Percentiles rank a stretch among this genome's conserved stretches.
These are phyloP conservation scores for Struthidea cinerea DNA, from an alignment of 2,113 vertebrate genomes.

Conservation along the genomic window DNA sequence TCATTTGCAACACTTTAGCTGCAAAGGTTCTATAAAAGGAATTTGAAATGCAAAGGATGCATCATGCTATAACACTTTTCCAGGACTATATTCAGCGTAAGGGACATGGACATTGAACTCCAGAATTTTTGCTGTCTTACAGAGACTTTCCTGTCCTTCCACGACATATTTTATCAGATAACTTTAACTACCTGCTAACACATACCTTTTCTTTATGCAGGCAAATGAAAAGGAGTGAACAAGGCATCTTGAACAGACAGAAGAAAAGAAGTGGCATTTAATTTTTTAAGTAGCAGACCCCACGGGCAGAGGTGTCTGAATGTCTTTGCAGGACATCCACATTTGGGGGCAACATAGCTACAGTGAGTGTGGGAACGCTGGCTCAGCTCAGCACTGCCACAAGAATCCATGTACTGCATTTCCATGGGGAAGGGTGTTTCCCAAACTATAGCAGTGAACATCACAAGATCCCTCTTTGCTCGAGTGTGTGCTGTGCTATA, in stretches of 20 bases:
- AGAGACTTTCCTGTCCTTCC: background rate
- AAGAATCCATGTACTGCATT: background rate
- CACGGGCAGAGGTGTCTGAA: background rate
- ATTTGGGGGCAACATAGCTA: background rate
- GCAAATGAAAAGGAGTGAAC: background rate
- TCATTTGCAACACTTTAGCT: background rate
- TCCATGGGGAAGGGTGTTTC: background rate
- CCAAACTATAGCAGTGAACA: background rate
- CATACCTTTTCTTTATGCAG: background rate
- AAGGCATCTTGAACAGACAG: background rate
- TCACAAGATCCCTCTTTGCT: background rate
- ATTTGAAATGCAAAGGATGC: background rate
- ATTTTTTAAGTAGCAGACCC: background rate
- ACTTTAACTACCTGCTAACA: background rate
- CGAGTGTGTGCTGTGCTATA: background rate
- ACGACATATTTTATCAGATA: background rate
- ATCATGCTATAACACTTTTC: background rate
- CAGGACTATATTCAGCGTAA: background rate
- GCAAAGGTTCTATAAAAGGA: background rate
- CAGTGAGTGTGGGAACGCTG: background rate
- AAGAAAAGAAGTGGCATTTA: background rate
- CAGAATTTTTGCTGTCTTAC: background rate
- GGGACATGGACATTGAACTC: background rate
- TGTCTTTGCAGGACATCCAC: background rate
- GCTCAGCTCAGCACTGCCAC: background rate